phyloP scores from a whole-genome alignment of 2,888 invertebrate genomes.

The Hypercompe scribonia region DNA sequence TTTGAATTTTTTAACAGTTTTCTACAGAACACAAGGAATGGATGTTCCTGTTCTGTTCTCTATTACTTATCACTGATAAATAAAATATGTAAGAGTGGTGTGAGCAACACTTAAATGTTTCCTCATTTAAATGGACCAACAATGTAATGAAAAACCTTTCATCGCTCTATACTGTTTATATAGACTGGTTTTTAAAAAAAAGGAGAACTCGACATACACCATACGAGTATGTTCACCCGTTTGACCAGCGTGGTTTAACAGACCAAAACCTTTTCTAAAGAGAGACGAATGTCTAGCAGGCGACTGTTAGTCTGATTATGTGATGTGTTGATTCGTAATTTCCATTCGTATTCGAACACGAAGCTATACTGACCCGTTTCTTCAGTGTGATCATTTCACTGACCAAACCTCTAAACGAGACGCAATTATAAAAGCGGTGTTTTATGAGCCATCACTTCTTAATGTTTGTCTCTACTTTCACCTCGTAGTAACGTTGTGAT shows the following conservation, averaged over 20 bases:
- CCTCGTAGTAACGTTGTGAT: not conserved
- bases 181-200: no score
- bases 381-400: not conserved
- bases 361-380: not conserved
- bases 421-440: slow-evolving; percentile 7
- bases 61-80: not conserved
- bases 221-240: no score
- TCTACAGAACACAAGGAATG: not conserved
- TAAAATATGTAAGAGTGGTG: not conserved
- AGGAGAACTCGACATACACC: no score
- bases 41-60: not conserved
- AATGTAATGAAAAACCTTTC: no score
- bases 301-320: not conserved
- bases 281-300: no score
- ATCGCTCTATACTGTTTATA: no score
- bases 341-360: not conserved
- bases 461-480: slow-evolving; percentile 14
- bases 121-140: not conserved
- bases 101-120: not conserved
- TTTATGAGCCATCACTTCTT: slow-evolving; percentile 20
- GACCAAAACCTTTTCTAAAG: no score
- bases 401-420: slow-evolving; percentile 4
- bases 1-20: not conserved
- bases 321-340: not conserved
- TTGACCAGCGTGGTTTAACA: no score